Conservation (phyloP, 2,888 invertebrate species). For the Cantharis flavilabris region DNA sequence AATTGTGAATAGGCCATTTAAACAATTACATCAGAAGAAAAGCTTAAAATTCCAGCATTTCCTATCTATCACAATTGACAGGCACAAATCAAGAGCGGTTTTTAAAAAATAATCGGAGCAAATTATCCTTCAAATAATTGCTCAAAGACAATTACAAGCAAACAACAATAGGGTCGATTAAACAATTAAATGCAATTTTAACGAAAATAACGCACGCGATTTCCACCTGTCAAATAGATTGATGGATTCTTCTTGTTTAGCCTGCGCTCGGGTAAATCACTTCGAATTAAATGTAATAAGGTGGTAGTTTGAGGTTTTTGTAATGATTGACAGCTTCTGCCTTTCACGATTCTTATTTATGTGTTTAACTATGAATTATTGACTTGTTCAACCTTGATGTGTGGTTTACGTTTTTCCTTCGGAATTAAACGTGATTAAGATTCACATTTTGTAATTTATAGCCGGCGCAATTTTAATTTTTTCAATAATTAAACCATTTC, state of each 20-base stretch:
- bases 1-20: constrained; percentile 9
- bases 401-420: background rate
- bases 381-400: constrained; percentile 17
- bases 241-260: constrained; percentile 42
- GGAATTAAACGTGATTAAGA: background rate
- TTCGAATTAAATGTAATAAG: constrained; percentile 33
- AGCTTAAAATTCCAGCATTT: constrained; percentile 35
- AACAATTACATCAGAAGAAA: constrained; percentile 21
- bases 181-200: constrained; percentile 54
- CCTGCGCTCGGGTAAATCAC: constrained; percentile 25
- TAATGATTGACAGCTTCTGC: constrained; percentile 53
- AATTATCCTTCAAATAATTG: constrained; percentile 42
- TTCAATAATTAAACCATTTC: background rate
- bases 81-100: constrained; percentile 47
- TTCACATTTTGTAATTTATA: background rate
- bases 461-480: background rate
- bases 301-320: constrained; percentile 41
- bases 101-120: constrained; percentile 45
- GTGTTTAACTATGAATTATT: constrained; percentile 34
- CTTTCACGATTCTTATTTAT: constrained; percentile 47
- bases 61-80: constrained; percentile 54
- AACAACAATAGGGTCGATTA: constrained; percentile 51
- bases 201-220: constrained; percentile 49
- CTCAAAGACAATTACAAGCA: constrained; percentile 35
- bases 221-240: constrained; percentile 50